Conservation (phyloP, 2,797 vertebrate species). For the Parotocinclus haroldoi region DNA sequence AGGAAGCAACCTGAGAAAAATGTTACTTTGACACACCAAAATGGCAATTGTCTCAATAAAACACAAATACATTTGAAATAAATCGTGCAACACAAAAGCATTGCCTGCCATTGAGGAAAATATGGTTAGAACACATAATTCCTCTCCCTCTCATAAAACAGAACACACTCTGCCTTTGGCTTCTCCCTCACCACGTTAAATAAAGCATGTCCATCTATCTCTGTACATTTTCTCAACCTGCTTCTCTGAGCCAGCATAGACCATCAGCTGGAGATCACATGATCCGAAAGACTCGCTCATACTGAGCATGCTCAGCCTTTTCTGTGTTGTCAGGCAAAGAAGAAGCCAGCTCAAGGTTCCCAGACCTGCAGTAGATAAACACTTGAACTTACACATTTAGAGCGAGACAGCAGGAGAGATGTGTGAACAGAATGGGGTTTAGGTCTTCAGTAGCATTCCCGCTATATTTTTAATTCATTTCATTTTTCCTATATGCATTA, state of each 20-base stretch:
- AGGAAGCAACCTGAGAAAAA: conserved; percentile 1
- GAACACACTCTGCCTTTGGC: neutral
- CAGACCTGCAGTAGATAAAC: conserved; percentile 80
- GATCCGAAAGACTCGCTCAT: conserved; percentile 55
- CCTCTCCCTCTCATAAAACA: neutral
- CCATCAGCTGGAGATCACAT: conserved; percentile 80
- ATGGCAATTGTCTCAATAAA: neutral
- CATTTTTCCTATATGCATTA: neutral
- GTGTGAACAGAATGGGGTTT: conserved; percentile 22
- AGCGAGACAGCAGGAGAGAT: conserved; percentile 35
- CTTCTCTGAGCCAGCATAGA: conserved; percentile 52
- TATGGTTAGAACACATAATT: too few species aligned
- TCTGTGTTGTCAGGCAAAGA: conserved; percentile 83
- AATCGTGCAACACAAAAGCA: too few species aligned
- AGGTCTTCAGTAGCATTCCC: conserved; percentile 16
- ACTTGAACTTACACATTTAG: conserved; percentile 53
- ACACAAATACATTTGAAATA: neutral
- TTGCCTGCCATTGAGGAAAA: too few species aligned
- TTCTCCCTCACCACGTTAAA: neutral
- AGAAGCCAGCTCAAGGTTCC: conserved; percentile 67
- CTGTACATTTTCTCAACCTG: conserved; percentile 18
- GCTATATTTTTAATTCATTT: conserved; percentile 31
- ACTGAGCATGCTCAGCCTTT: conserved; percentile 76
- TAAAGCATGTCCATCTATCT: conserved; percentile 1
- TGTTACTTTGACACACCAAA: neutral